Percentiles rank a stretch among this genome's conserved stretches.
Conservation (phyloP, 2,888 invertebrate species). For the Drosophila neoperkinsi region DNA sequence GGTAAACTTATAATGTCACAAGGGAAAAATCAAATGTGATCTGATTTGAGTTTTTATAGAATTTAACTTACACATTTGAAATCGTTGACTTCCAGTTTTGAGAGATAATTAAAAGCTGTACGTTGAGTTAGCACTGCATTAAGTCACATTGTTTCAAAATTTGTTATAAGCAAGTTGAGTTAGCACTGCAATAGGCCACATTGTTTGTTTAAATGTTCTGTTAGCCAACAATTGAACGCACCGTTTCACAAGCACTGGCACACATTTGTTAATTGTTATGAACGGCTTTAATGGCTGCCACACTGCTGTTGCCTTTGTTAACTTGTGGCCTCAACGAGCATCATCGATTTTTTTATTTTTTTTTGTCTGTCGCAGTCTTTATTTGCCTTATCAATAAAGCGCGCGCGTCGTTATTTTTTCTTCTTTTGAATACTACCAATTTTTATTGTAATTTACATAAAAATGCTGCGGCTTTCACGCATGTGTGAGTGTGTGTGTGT, state of each 20-base stretch:
- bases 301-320: conserved; percentile 24
- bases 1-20: background rate
- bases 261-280: conserved; percentile 30
- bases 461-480: conserved; percentile 52
- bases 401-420: conserved; percentile 13
- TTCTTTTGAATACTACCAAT: conserved; percentile 42
- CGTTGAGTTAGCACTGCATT: background rate
- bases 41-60: background rate
- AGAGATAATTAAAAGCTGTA: background rate
- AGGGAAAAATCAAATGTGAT: background rate
- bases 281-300: conserved; percentile 25
- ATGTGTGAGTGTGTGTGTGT: conserved; percentile 10
- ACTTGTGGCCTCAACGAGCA: conserved; percentile 21
- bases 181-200: background rate
- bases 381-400: conserved; percentile 58
- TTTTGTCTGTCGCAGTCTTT: conserved; percentile 3
- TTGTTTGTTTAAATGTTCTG: background rate
- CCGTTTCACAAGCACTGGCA: conserved; percentile 1
- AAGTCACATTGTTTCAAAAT: background rate
- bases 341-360: conserved; percentile 12
- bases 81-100: background rate
- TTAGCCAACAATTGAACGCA: background rate
- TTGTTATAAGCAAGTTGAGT: background rate
- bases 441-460: conserved; percentile 74
- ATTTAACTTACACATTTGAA: background rate